Evolutionary conservation across 2,888 invertebrate species (phyloP).

Genomic region (Linnaemya tessellans): DNA sequence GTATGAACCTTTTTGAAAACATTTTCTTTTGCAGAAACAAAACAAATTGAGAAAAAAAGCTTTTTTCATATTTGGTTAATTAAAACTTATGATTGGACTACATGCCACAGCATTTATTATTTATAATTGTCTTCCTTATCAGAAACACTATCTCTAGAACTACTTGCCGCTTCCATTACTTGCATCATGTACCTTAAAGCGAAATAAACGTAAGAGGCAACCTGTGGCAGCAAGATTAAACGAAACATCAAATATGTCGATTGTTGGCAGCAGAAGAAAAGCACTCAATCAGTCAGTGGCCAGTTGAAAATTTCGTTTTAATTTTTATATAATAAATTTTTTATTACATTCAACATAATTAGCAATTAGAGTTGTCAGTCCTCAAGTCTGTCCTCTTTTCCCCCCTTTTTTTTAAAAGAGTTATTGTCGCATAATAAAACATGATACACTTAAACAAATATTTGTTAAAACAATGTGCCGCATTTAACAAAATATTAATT

Average conservation of each 20-base stretch:
- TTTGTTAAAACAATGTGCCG: constrained; percentile 40
- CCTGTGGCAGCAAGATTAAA: constrained; percentile 27
- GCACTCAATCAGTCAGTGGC: constrained; percentile 23
- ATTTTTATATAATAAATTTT: constrained; percentile 3
- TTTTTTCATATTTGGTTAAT: constrained; percentile 44
- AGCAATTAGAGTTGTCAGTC: constrained; percentile 18
- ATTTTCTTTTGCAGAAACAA: constrained; percentile 4
- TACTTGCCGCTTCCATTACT: constrained; percentile 27
- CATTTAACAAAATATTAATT: constrained; percentile 4
- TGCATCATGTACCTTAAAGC: constrained; percentile 14
- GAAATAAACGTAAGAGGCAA: background rate
- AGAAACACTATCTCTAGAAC: constrained; percentile 57
- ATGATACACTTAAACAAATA: constrained; percentile 62
- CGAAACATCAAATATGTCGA: constrained; percentile 47
- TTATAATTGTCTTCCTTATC: constrained; percentile 61
- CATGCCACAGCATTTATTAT: constrained; percentile 61
- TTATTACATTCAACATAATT: constrained; percentile 39
- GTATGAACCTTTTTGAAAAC: constrained; percentile 10
- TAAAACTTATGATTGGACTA: constrained; percentile 58
- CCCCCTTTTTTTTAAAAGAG: background rate
- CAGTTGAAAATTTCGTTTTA: constrained; percentile 19
- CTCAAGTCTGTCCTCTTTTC: background rate
- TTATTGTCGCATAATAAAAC: constrained; percentile 70
- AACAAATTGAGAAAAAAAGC: background rate
- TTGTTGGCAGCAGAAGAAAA: constrained; percentile 57